Evolutionary conservation across 2,888 invertebrate genomes (phyloP).

Genomic region (Rutpela maculata): DNA sequence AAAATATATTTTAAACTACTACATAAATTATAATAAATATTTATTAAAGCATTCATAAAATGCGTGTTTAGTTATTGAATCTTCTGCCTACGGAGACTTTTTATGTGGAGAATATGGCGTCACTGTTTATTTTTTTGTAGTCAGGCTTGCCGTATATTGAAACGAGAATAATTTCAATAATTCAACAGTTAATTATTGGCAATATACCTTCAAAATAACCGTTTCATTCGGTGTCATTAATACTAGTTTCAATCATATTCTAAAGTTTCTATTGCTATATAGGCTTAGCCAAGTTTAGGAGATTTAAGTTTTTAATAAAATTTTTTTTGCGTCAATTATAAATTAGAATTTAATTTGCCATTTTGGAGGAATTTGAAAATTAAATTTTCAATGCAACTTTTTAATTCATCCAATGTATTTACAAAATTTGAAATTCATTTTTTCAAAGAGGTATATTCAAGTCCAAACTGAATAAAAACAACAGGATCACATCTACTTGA

Average conservation of each 20-base stretch:
- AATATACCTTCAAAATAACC: conserved; percentile 13
- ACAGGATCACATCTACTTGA: too few relatives aligned
- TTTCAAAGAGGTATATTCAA: too few relatives aligned
- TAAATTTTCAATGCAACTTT: too few relatives aligned
- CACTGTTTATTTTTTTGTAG: conserved; percentile 21
- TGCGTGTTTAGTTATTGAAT: neutral
- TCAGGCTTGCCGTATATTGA: neutral
- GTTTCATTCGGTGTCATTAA: conserved; percentile 1
- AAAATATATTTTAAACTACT: conserved; percentile 7
- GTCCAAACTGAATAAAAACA: too few relatives aligned
- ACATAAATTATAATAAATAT: conserved; percentile 5
- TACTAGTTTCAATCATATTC: neutral
- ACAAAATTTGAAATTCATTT: too few relatives aligned
- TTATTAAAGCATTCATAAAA: conserved; percentile 25
- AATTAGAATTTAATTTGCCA: too few relatives aligned
- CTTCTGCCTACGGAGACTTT: conserved; percentile 10
- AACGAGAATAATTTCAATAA: neutral
- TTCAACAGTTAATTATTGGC: conserved; percentile 23
- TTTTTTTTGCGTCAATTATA: too few relatives aligned
- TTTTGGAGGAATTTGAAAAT: too few relatives aligned
- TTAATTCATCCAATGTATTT: too few relatives aligned
- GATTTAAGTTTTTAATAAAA: too few relatives aligned
- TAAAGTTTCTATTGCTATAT: too few relatives aligned
- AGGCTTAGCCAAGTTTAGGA: too few relatives aligned
- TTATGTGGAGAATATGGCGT: conserved; percentile 21